Base-by-base conservation (phyloP, 2,113 vertebrate species). In the Hemichromis elongatus region DNA sequence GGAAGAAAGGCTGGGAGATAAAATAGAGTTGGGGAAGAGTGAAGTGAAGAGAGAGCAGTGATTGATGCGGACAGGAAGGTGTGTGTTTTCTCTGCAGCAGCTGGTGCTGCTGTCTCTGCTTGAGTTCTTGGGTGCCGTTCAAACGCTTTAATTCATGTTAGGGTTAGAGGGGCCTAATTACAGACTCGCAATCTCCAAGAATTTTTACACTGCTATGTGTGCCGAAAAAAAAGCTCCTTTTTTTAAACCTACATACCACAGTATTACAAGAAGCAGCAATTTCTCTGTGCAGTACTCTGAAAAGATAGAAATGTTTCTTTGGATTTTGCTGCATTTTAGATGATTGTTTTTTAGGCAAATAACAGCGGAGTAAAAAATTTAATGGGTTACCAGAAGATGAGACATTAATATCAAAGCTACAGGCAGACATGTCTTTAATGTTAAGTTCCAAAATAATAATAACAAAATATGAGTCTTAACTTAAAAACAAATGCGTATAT, bases 41-140 rank as follows among this genome's bases (percentile, higher is more conserved):
- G 70, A 90, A 84, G 61, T 83, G 56, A 77, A 81, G 81, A 68
- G 80, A n/a, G 28, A 85, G 83, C 5, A 2, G 21, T 90, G 91
- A 93, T 90, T 92, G 88, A 93, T 91, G 89, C 75, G 85, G 87
- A 89, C 88, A 89, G 78, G 79, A 87, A 82, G 66, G 26, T 53
- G 88, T 82, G 53, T 83, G 61, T 88, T 92, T 88, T 86, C 82
- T 88, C 83, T 40, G 80, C 66, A 87, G 92, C 89, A 91, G 88
- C 89, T 89, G 93, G 80, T 84, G 77, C 73, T 24, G 82, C 86
- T 90, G 86, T 84, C 75, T 89, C 77, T 42, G 84, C 53, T 61
- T 50, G 35, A 66, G 55, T 81, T 90, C 79, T 88, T 93, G 84
- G 89, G 83, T 84, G 83, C 30, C 2, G 85, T 90, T 93, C 93